phyloP scores from a whole-genome alignment of 2,888 invertebrate species.

The Andrena camellia region DNA sequence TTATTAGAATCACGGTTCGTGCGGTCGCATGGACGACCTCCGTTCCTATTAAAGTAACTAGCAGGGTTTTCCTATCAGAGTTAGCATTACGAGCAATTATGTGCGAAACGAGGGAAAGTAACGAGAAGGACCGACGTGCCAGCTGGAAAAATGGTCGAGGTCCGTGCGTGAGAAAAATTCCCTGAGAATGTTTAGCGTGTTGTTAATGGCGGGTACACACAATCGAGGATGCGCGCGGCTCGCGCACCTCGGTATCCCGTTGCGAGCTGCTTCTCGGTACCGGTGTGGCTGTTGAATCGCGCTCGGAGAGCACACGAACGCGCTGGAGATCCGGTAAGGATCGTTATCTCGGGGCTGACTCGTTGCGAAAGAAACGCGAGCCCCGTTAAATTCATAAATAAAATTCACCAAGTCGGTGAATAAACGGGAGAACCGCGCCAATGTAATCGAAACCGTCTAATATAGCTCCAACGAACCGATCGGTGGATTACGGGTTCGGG shows the following conservation, averaged over 20 bases:
- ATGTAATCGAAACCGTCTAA: background rate
- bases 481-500: background rate
- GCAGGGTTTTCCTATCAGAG: background rate
- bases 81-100: conserved; percentile 17
- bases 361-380: conserved; percentile 57
- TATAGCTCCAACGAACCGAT: background rate
- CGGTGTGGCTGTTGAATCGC: conserved; percentile 41
- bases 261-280: conserved; percentile 42
- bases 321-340: conserved; percentile 67
- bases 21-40: background rate
- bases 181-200: conserved; percentile 65
- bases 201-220: conserved; percentile 62
- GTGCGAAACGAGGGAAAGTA: conserved; percentile 44
- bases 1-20: background rate
- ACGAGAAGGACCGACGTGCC: conserved; percentile 43
- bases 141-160: conserved; percentile 61
- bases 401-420: conserved; percentile 50
- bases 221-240: conserved; percentile 50
- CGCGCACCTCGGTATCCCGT: conserved; percentile 45
- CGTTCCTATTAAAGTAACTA: background rate
- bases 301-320: conserved; percentile 42
- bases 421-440: background rate
- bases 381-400: conserved; percentile 52
- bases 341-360: conserved; percentile 65
- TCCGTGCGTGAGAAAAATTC: conserved; percentile 60